These are phyloP conservation scores for Orussus abietinus DNA, from an alignment of 1,140 invertebrate species.

Conservation along the genomic window DNA sequence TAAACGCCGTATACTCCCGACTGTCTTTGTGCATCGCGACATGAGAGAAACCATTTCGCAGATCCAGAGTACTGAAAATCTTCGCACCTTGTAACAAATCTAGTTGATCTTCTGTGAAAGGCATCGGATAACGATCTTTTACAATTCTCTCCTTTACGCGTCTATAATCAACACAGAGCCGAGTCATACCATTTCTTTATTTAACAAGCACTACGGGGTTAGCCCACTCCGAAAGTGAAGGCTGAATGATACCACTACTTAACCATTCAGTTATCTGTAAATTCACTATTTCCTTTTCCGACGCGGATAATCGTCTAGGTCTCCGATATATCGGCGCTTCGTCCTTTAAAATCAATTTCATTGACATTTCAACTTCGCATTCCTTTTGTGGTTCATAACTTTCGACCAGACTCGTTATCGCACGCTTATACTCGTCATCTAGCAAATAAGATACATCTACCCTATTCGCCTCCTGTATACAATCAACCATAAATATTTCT, in stretches of 20 bases:
- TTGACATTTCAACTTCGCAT: no score
- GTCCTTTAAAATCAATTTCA: slow-evolving; percentile 11
- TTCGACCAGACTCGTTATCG: slow-evolving; percentile 8
- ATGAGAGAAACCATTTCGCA: slow-evolving; percentile 41
- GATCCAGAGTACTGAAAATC: slow-evolving; percentile 29
- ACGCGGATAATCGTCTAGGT: slow-evolving; percentile 18
- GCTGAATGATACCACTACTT: slow-evolving; percentile 12
- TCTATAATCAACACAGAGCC: slow-evolving; percentile 8
- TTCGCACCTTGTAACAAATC: slow-evolving; percentile 19
- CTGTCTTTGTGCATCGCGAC: slow-evolving; percentile 25
- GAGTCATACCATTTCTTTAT: slow-evolving; percentile 19
- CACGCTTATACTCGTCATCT: not conserved
- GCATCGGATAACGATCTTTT: slow-evolving; percentile 20
- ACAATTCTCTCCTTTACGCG: not conserved
- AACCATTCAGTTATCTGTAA: slow-evolving; percentile 18
- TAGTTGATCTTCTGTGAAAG: slow-evolving; percentile 25
- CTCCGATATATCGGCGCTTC: slow-evolving; percentile 16
- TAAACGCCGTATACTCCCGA: slow-evolving; percentile 23
- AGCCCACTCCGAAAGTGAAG: slow-evolving; percentile 16
- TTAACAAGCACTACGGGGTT: slow-evolving; percentile 19
- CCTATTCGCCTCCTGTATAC: slow-evolving; percentile 8
- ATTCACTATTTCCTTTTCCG: slow-evolving; percentile 14
- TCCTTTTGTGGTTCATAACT: slow-evolving; percentile 17
- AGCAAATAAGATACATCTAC: slow-evolving; percentile 10
- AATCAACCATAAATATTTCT: slow-evolving; percentile 9